These are phyloP conservation scores for Drosophila formosana DNA, from an alignment of 2,888 invertebrate genomes.

Conservation along the genomic window DNA sequence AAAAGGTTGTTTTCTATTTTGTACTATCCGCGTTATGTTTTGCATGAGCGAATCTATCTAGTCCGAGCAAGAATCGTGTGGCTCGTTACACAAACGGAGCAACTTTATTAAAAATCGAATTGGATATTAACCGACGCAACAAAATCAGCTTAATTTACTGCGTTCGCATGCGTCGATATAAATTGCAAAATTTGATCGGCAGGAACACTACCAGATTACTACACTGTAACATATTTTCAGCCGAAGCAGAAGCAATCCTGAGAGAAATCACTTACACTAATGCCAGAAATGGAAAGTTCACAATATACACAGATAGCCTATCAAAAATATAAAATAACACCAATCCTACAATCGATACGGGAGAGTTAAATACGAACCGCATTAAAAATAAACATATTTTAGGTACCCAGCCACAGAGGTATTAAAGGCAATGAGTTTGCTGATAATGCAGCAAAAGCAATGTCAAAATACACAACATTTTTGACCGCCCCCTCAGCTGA, in stretches of 20 bases:
- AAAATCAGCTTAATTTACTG: conserved; percentile 6
- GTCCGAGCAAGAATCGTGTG: too few relatives aligned
- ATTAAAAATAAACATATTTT: conserved; percentile 7
- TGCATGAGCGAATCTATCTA: too few relatives aligned
- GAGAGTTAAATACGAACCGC: conserved; percentile 1
- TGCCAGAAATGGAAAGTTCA: too few relatives aligned
- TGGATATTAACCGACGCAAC: conserved; percentile 14
- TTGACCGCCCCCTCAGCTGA: neutral
- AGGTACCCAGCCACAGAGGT: conserved; percentile 7
- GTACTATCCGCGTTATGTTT: too few relatives aligned
- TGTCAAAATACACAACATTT: conserved; percentile 14
- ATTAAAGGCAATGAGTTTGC: conserved; percentile 5
- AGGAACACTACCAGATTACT: conserved; percentile 8
- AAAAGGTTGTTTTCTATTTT: too few relatives aligned
- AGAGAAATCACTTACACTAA: too few relatives aligned
- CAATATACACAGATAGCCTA: too few relatives aligned
- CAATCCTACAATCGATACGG: too few relatives aligned
- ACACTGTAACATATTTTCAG: neutral
- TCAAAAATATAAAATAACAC: too few relatives aligned
- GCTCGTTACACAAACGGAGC: too few relatives aligned
- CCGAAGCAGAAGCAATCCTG: too few relatives aligned
- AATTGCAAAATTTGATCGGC: neutral
- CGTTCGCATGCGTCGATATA: too few relatives aligned
- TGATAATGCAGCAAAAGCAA: conserved; percentile 11
- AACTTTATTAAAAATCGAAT: neutral